Base-by-base conservation (phyloP, 1,140 invertebrate species). In the Drosophila punjabiensis region DNA sequence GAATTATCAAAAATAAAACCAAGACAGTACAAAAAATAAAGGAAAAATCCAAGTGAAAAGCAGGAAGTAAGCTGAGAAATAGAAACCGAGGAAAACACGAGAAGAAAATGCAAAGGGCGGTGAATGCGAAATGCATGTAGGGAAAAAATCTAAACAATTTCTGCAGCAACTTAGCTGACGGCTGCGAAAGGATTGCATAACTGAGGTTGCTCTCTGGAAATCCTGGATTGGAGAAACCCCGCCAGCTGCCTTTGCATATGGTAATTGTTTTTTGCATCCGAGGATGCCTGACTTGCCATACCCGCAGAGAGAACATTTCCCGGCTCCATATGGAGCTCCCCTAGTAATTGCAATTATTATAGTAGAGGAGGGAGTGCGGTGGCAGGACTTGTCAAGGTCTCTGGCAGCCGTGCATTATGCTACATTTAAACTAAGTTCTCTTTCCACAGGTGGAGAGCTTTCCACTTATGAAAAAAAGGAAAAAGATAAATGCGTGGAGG, bases 121-220 rank as follows among this genome's bases (percentile, higher is more conserved):
- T 16, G 37, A 43, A 86, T 86, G 48, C 41, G 69, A 80, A 68
- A 89, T 89, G 84, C 81, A 88, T 78, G 66, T 55, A 47, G 73
- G n/a, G 41, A 62, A 81, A 48, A 82, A 70, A 89, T 90, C 86
- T 89, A 90, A 89, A 81, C 85, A 88, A 88, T 88, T 89, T 83
- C 63, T 56, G 66, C 79, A 65, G 65, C 81, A 81, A 84, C 78
- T 80, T 65, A 64, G 63, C 67, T 77, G 63, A 76, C 74, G 70
- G 82, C 85, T 81, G 41, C 43, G 32, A 81, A 89, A 81, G 85
- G 85, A 88, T 88, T 88, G 71, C 70, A 70, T 82, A 76, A 69
- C 76, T 58, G 56, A 41, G 70, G 37, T 39, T 41, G 5, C 11
- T 39, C 33, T 20, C 24, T 37, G 33, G 11, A 30, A 30, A 50